These are phyloP conservation scores for Furnarius figulus DNA, from an alignment of 2,113 vertebrate genomes.

Conservation along the genomic window DNA sequence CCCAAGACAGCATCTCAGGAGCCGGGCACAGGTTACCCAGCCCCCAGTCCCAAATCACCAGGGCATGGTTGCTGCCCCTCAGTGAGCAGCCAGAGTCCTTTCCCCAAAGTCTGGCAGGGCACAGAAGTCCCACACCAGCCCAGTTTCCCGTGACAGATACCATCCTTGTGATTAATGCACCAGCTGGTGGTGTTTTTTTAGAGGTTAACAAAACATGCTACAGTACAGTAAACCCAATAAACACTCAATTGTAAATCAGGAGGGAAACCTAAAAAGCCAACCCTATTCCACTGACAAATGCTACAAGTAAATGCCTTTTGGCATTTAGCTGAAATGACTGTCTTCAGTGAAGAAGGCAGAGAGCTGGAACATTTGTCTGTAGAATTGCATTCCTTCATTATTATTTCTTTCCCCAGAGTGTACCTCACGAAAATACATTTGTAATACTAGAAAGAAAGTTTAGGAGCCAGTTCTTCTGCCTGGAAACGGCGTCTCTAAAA, in stretches of 20 bases:
- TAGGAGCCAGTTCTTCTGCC: slow-evolving; percentile 7
- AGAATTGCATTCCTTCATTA: slow-evolving; percentile 41
- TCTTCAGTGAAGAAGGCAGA: slow-evolving; percentile 35
- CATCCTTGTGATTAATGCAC: slow-evolving; percentile 5
- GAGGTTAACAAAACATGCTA: slow-evolving; percentile 51
- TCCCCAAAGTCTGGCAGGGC: rapidly evolving
- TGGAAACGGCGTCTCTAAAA: not conserved
- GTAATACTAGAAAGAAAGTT: not conserved
- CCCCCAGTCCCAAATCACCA: not conserved
- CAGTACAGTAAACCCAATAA: slow-evolving; percentile 51
- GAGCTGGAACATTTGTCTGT: slow-evolving; percentile 46
- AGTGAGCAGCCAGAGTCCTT: not conserved
- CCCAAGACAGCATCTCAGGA: not conserved
- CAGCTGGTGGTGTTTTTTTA: not conserved
- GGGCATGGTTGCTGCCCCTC: not conserved
- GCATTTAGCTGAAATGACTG: slow-evolving; percentile 33
- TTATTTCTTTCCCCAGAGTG: slow-evolving; percentile 15
- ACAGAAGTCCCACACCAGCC: rapidly evolving
- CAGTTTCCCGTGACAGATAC: not conserved
- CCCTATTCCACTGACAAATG: slow-evolving; percentile 39
- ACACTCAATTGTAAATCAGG: slow-evolving; percentile 42
- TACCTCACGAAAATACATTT: slow-evolving; percentile 22
- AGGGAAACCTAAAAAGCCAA: slow-evolving; percentile 35
- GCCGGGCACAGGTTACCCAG: not conserved
- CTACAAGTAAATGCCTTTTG: slow-evolving; percentile 26